Evolutionary conservation across 2,113 vertebrate species (phyloP), one percentile per base, ranked within the genome.

Genomic region (Colistium nudipinnis): DNA sequence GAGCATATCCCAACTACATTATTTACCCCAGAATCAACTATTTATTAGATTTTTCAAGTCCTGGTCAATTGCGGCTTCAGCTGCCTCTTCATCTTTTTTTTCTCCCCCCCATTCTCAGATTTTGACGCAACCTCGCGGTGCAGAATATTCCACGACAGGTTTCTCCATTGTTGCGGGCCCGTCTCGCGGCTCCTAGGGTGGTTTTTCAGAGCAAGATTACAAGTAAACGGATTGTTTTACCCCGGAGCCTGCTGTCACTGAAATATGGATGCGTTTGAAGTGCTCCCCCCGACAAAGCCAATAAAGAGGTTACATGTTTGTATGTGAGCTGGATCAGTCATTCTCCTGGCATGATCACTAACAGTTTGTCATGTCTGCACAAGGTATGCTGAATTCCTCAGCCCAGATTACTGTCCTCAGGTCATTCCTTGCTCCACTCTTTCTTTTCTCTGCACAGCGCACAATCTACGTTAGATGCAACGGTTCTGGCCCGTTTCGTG

Each of bases 191-290:
- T 75, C 33, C 47, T 20, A 14, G 31, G 43, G 48, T 66, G 51
- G 73, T 74, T 81, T n/a, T 84, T 72, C 5, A 35, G 51, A 82
- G 66, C 62, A 77, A n/a, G 86, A 87, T 90, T 82, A 88, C 82
- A 86, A 85, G 65, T 87, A 86, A 87, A 85, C 73, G 63, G 78
- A 76, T 78, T 89, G 85, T 82, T 85, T 78, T 85, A 25, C 75
- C 88, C 89, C 25, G 63, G 22, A 87, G 86, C 80, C 7, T 61
- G 27, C 81, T 89, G 86, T 88, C 89, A 87, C 76, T 87, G 74
- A 90, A 90, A 85, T 88, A 92, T 91, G 86, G 83, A 80, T 71
- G 87, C 10, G 71, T 84, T 88, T 92, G 82, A 92, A 84, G 78
- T 78, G 25, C 60, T 71, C 22, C 71, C 47, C 56, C 25, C 61